A percentile compares a stretch with the other conserved stretches of the same genome.
Conservation (phyloP, 2,888 invertebrate species). For the Brenthis hecate region DNA sequence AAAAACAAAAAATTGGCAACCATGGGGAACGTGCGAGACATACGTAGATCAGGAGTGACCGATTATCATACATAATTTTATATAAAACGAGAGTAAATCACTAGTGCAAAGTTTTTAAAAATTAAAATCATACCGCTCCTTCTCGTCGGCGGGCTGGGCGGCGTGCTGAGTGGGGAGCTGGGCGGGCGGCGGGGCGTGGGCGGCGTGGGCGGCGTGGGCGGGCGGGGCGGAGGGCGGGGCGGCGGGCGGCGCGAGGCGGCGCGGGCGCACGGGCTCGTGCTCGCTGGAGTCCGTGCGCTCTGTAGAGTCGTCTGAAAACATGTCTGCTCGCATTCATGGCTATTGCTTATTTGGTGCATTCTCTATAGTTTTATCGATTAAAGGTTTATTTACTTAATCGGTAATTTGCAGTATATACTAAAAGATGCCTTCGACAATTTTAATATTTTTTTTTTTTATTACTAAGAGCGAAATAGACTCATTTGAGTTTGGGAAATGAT, state of each 20-base stretch:
- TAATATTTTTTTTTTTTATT: no score
- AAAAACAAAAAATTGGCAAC: no score
- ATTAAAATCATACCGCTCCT: background rate
- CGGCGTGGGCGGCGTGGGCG: background rate
- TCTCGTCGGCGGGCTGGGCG: background rate
- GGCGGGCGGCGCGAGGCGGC: conserved; percentile 56
- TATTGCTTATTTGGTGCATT: background rate
- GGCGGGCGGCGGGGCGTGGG: background rate
- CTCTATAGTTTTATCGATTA: background rate
- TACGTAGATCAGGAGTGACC: no score
- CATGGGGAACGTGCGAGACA: no score
- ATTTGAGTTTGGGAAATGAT: no score
- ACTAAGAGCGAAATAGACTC: no score
- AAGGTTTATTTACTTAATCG: no score
- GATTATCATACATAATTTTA: no score
- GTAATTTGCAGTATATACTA: no score
- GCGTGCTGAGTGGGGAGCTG: background rate
- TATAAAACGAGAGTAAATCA: no score
- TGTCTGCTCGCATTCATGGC: conserved; percentile 34
- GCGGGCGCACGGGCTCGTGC: conserved; percentile 48
- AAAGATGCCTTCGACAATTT: no score
- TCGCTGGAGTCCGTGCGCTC: conserved; percentile 73
- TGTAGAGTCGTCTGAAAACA: conserved; percentile 61
- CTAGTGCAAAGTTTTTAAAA: background rate
- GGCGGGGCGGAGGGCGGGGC: conserved; percentile 39